Evolutionary conservation across 92 coral and sea anemone species (phyloP), one percentile per base, ranked within the genome.

Genomic region (Parazoanthus darwini): DNA sequence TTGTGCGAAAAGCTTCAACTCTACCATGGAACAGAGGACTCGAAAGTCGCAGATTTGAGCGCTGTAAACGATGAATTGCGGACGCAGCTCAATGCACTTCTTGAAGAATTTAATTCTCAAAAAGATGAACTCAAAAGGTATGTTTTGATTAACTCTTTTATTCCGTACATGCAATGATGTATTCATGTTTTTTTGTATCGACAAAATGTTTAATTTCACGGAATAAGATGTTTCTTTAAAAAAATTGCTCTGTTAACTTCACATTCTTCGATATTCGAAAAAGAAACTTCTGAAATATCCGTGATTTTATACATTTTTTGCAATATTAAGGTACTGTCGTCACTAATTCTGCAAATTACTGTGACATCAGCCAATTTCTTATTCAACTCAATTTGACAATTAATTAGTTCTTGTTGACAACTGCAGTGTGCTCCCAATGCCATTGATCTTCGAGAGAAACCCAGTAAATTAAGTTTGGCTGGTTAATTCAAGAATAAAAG

Each of bases 41-140:
- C 87, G 36, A 93, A 92, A 85, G 89, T 92, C 33, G 90, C 94
- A 13, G 92, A 92, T 78, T 88, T 97, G 82, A 94, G 92, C 86
- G 89, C 91, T 58, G 87, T 93, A 39, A 97, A 97, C 82, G 99
- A 95, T 86, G 98, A 97, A 85, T 83, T 95, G 48, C 86, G 94
- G 79, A 93, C 89, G 46, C 94, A 95, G 87, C 88, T 97, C 18
- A 89, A 95, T 38, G 86, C 83, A 37, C 90, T 94, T 25, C 85
- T 95, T 1, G 94, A 93, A 75, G 97, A 97, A 36, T 89, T 93
- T 38, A 94, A 91, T 33, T 89, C 81, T 44, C 83, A 87, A 33
- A 94, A 92, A 77, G 94, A 92, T 26, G 95, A 97, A 63, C 89
- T 95, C n/a, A 91, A 89, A 90, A 93, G 94, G 99, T 97, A 82